phyloP scores from a whole-genome alignment of 2,888 invertebrate species.

The Falcaria lacertinaria region DNA sequence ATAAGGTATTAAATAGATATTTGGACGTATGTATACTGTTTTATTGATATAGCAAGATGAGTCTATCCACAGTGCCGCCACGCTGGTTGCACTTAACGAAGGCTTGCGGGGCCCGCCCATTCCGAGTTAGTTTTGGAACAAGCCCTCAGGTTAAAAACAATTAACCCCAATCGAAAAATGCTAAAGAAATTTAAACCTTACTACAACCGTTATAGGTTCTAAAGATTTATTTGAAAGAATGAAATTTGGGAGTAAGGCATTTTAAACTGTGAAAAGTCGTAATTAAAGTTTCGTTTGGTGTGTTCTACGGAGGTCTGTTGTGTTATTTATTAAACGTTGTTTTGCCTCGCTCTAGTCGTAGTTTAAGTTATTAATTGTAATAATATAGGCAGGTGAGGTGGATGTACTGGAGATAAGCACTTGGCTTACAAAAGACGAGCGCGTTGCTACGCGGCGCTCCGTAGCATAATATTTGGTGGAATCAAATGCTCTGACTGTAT shows the following conservation, averaged over 20 bases:
- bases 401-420: no score
- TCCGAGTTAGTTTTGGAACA: slow-evolving; percentile 15
- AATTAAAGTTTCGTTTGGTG: background rate
- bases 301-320: background rate
- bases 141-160: slow-evolving; percentile 29
- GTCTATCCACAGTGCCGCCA: background rate
- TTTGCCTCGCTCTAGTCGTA: background rate
- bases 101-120: slow-evolving; percentile 11
- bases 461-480: no score
- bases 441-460: no score
- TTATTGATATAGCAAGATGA: no score
- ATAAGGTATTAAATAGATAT: no score
- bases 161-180: slow-evolving; percentile 8
- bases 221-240: slow-evolving; percentile 1
- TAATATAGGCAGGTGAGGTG: background rate
- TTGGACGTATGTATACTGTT: background rate
- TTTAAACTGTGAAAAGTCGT: background rate
- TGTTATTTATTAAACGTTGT: no score
- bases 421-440: background rate
- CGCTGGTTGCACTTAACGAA: slow-evolving; percentile 22
- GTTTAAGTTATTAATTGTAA: background rate
- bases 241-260: slow-evolving; percentile 6
- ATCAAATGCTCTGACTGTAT: no score
- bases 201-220: background rate
- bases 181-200: background rate